Conservation (phyloP, 2,888 invertebrate species). For the Dicyrtomina minuta region DNA sequence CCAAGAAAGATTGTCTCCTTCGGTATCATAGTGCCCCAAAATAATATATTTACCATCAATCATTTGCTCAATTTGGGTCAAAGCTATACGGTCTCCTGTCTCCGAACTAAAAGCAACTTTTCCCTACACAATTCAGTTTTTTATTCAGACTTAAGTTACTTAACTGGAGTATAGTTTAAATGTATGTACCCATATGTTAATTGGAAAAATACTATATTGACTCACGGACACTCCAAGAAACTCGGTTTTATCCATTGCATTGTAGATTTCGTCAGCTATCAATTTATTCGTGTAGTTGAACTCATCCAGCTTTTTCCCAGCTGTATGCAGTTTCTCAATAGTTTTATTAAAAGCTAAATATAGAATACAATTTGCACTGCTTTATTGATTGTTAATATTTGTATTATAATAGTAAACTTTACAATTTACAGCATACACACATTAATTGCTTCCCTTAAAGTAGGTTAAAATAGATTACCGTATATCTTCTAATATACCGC, state of each 20-base stretch:
- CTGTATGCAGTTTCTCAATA: constrained; percentile 78
- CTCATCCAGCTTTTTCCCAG: constrained; percentile 82
- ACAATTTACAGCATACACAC: too few species aligned
- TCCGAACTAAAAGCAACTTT: constrained; percentile 96
- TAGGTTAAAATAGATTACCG: too few species aligned
- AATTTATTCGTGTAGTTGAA: constrained; percentile 94
- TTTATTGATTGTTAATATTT: too few species aligned
- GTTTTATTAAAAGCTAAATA: constrained; percentile 91
- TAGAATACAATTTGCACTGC: too few species aligned
- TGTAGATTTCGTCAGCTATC: constrained; percentile 93
- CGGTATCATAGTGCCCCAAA: constrained; percentile 94
- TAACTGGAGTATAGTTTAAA: too few species aligned
- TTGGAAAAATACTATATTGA: constrained; percentile 51
- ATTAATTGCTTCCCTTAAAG: too few species aligned
- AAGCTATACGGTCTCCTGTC: constrained; percentile 91
- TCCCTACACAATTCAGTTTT: constrained; percentile 65
- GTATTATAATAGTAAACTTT: too few species aligned
- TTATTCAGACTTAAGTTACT: too few species aligned
- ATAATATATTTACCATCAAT: constrained; percentile 90
- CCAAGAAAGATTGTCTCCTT: constrained; percentile 94
- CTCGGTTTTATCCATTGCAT: constrained; percentile 97
- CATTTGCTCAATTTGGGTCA: constrained; percentile 97
- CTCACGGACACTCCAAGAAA: constrained; percentile 97
- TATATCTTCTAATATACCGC: too few species aligned
- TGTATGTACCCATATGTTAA: background rate